Evolutionary conservation across 2,888 invertebrate genomes (phyloP).

Genomic region (Embidobia sp.): DNA sequence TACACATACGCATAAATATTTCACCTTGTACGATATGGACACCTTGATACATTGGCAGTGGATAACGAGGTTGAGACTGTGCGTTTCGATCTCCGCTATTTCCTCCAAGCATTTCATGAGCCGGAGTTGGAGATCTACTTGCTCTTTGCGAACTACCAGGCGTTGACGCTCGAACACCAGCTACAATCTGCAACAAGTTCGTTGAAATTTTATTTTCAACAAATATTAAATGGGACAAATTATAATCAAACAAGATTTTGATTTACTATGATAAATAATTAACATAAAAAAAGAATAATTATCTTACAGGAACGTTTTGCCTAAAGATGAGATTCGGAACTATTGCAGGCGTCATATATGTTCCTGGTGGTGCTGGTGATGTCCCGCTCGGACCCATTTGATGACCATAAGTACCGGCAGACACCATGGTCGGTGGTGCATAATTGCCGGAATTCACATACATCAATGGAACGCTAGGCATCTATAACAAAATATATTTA

Average conservation of each 20-base stretch:
- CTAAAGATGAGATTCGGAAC: conserved; percentile 79
- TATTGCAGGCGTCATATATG: conserved; percentile 77
- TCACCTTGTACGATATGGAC: conserved; percentile 80
- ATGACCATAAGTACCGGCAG: conserved; percentile 76
- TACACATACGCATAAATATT: too few species aligned
- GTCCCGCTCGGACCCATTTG: conserved; percentile 75
- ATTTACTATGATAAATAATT: too few species aligned
- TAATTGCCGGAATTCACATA: conserved; percentile 79
- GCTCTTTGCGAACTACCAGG: conserved; percentile 78
- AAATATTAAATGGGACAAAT: too few species aligned
- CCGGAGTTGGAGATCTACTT: conserved; percentile 79
- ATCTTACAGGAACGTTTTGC: conserved; percentile 77
- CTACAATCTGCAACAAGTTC: conserved; percentile 69
- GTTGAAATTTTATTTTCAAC: too few species aligned
- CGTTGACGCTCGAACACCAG: conserved; percentile 77
- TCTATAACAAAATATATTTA: conserved; percentile 65
- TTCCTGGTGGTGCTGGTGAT: conserved; percentile 75
- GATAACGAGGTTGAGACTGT: conserved; percentile 79
- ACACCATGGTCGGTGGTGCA: conserved; percentile 74
- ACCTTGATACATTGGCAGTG: conserved; percentile 81
- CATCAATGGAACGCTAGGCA: conserved; percentile 78
- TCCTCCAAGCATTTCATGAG: conserved; percentile 77
- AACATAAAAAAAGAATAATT: too few species aligned
- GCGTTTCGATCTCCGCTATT: conserved; percentile 76
- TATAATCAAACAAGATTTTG: too few species aligned